These are phyloP conservation scores for Sceloporus tristichus DNA, from an alignment of 2,113 vertebrate genomes.

Conservation along the genomic window DNA sequence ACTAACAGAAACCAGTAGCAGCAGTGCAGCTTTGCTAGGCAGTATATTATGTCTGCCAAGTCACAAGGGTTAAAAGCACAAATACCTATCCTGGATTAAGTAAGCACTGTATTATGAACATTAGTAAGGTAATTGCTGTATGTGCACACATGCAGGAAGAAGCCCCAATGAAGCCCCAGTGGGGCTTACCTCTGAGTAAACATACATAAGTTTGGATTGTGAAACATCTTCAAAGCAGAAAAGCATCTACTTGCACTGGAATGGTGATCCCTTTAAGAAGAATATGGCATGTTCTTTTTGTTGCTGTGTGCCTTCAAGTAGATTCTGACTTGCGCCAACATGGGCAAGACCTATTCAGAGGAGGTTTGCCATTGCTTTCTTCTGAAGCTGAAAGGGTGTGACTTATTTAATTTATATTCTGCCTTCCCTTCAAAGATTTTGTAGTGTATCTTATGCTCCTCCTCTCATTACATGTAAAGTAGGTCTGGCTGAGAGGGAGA, in stretches of 20 bases:
- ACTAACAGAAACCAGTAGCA: neutral
- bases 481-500: neutral
- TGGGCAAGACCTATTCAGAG: too few species aligned
- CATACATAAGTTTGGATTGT: too few species aligned
- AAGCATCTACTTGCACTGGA: too few species aligned
- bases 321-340: too few species aligned
- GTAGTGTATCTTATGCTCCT: neutral
- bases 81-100: neutral
- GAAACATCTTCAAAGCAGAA: too few species aligned
- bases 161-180: neutral
- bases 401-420: neutral
- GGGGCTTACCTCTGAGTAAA: neutral
- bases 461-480: neutral
- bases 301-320: too few species aligned
- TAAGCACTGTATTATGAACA: neutral
- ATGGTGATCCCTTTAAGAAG: too few species aligned
- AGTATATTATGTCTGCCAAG: slow-evolving; percentile 22
- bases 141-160: neutral
- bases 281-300: too few species aligned
- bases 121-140: neutral
- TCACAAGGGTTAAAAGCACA: fast-evolving
- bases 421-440: neutral
- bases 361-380: too few species aligned
- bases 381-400: too few species aligned
- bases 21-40: neutral